A percentile compares a stretch with the other conserved stretches of the same genome.
Evolutionary conservation across 2,797 vertebrate genomes (phyloP).

Genomic region (Thunnus albacares): DNA sequence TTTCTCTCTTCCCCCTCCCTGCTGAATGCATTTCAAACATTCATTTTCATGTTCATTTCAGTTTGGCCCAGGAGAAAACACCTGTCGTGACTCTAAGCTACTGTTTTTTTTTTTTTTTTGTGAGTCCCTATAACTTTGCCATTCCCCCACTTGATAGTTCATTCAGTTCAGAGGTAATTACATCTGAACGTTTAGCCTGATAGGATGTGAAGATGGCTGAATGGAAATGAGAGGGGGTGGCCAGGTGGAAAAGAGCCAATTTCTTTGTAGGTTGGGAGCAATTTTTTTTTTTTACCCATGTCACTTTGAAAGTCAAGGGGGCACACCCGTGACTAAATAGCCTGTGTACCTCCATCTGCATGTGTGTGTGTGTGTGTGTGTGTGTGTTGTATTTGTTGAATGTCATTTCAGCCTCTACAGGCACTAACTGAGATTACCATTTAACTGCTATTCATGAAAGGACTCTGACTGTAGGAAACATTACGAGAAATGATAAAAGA

Average conservation of each 20-base stretch:
- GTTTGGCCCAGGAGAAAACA: slow-evolving; percentile 79
- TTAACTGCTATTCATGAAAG: slow-evolving; percentile 1
- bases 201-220: slow-evolving; percentile 75
- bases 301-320: slow-evolving; percentile 69
- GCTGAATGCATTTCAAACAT: slow-evolving; percentile 78
- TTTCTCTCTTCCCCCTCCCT: slow-evolving; percentile 33
- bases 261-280: slow-evolving; percentile 50
- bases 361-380: slow-evolving; percentile 3
- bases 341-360: slow-evolving; percentile 14
- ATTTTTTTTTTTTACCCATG: slow-evolving; percentile 42
- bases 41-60: slow-evolving; percentile 83
- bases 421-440: not conserved
- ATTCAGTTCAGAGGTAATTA: slow-evolving; percentile 78
- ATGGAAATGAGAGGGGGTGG: slow-evolving; percentile 71
- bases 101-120: slow-evolving; percentile 18
- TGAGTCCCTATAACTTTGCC: slow-evolving; percentile 47
- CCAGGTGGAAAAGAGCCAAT: slow-evolving; percentile 74
- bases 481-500: not conserved
- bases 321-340: slow-evolving; percentile 53
- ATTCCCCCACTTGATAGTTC: slow-evolving; percentile 63
- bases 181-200: slow-evolving; percentile 74
- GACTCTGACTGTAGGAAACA: not conserved
- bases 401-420: slow-evolving; percentile 4
- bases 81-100: slow-evolving; percentile 67
- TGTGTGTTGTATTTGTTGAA: slow-evolving; percentile 8